Evolutionary conservation across 2,113 vertebrate species (phyloP), one percentile per base, ranked within the genome.

Genomic region (Hystrix cristata): DNA sequence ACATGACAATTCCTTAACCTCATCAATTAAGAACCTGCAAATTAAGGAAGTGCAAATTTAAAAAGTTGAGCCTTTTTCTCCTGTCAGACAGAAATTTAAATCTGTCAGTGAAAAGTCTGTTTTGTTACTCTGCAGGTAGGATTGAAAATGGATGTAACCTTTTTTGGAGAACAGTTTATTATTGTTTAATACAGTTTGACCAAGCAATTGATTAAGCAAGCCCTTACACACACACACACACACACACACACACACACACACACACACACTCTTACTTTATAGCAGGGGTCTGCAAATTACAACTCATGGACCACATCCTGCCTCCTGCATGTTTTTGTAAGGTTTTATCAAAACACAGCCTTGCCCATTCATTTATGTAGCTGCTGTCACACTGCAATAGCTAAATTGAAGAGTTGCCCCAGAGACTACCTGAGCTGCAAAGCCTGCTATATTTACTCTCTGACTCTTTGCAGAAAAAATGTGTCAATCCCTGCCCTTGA

Each of bases 131-230:
- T 76, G 59, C 38, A n/a, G 23, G n/a, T 74, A 48, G 21, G 1
- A 74, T 14, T 92, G 51, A 88, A 95, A 93, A 74, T 78, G 43
- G 78, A 34, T 93, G 67, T 29, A 76, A n/a, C 29, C 48, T 27
- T 51, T 88, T 53, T 59, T 65, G 38, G 67, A 85, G 31, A 85
- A 79, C 18, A 94, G 78, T 74, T 81, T 87, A 38, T 89, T 69
- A n/a, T 1, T 76, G 27, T 76, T 13, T 59, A 51, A 72, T 69
- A 59, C 38, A 67, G 14, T 83, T 62, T 25, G 43, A 71, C 48
- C 51, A 38, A 53, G 1, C 38, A 72, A 11, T 46, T 79, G 71
- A 51, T 78, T 23, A 57, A 79, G 59, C 65, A 78, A 21, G 65
- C 79, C 29, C 16, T 38, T 80, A 38, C 38, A 71, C 11, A 8